Evolutionary conservation across 2,113 vertebrate species (phyloP).

Genomic region (Phasianus colchicus): DNA sequence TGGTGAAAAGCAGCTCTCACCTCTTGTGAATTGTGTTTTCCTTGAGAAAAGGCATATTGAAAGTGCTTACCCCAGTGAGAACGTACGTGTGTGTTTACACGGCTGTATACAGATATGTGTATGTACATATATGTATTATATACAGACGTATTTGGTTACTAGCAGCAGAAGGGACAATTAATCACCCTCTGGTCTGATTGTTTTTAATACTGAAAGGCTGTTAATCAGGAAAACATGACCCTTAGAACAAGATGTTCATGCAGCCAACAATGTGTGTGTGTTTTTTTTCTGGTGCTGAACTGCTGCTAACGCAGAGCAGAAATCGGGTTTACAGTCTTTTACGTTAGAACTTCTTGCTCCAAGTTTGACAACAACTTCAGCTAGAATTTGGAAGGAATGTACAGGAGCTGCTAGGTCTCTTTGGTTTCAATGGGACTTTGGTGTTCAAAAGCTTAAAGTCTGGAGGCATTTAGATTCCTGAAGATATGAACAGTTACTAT

Average conservation of each 20-base stretch:
- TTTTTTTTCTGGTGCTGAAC: background rate
- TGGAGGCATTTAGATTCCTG: slow-evolving; percentile 5
- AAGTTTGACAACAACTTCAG: background rate
- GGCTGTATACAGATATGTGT: background rate
- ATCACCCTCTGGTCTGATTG: background rate
- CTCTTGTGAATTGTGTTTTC: background rate
- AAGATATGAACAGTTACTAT: background rate
- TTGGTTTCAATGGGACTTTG: background rate
- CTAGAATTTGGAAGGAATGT: slow-evolving; percentile 24
- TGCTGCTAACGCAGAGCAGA: slow-evolving; percentile 31
- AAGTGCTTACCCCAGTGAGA: slow-evolving; percentile 9
- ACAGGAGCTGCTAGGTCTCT: background rate
- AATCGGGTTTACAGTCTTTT: background rate
- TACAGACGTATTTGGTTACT: background rate
- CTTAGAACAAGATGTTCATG: slow-evolving; percentile 55
- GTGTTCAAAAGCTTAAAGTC: background rate
- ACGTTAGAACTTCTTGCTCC: background rate
- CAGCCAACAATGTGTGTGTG: background rate
- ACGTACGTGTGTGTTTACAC: background rate
- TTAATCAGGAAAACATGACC: slow-evolving; percentile 50
- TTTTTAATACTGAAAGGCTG: slow-evolving; percentile 47
- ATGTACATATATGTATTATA: background rate
- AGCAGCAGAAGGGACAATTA: slow-evolving; percentile 42
- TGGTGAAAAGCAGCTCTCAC: slow-evolving; percentile 4
- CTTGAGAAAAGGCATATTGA: background rate